phyloP scores from a whole-genome alignment of 2,797 vertebrate genomes.

The Selene dorsalis region DNA sequence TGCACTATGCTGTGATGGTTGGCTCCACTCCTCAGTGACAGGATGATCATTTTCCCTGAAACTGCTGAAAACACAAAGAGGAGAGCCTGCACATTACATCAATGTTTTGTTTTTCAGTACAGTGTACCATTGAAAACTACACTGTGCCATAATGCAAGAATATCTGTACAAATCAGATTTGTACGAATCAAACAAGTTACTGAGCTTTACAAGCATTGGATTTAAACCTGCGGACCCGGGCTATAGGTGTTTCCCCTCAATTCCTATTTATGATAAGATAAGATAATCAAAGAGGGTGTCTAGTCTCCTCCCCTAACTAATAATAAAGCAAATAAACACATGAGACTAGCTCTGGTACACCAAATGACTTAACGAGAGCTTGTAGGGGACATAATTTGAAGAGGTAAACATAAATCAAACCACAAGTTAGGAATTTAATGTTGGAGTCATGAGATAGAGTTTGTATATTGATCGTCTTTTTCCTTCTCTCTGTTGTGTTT shows the following conservation, averaged over 20 bases:
- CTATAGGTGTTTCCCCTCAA: not conserved
- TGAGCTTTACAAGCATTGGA: not conserved
- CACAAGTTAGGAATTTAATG: not conserved
- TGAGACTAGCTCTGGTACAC: too few relatives aligned
- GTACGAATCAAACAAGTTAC: not conserved
- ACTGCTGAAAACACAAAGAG: not conserved
- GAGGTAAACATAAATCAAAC: not conserved
- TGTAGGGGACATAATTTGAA: not conserved
- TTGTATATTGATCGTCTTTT: not conserved
- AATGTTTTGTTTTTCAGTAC: not conserved
- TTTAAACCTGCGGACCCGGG: not conserved
- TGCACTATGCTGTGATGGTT: slow-evolving; percentile 19
- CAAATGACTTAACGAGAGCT: too few relatives aligned
- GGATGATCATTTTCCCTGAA: not conserved
- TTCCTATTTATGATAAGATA: not conserved
- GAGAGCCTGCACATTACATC: not conserved
- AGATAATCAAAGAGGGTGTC: not conserved
- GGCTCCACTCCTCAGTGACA: slow-evolving; percentile 1
- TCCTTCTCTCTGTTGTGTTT: not conserved
- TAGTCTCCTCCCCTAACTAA: not conserved
- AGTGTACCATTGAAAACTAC: not conserved
- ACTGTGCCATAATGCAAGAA: not conserved
- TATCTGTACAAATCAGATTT: not conserved
- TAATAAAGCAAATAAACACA: not conserved
- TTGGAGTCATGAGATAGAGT: not conserved